These are phyloP conservation scores for Meteorus cinctellus DNA, from an alignment of 2,888 invertebrate genomes.

Conservation along the genomic window DNA sequence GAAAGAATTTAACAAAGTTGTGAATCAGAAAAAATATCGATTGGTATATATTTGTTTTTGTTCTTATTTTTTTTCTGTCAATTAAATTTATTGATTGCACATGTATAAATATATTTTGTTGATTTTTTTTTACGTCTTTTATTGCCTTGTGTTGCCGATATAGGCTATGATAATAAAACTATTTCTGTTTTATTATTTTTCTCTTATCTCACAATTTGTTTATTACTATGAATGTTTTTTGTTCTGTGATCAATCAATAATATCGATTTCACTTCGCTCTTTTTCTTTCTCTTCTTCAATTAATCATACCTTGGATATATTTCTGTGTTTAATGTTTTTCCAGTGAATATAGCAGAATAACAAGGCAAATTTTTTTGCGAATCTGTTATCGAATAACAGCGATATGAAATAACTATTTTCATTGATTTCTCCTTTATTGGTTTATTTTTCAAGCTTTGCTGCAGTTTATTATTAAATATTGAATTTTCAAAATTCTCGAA, in stretches of 20 bases:
- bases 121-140: neutral
- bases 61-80: neutral
- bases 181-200: neutral
- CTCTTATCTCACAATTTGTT: too few relatives aligned
- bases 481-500: neutral
- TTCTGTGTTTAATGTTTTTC: neutral
- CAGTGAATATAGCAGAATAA: neutral
- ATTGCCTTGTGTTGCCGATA: neutral
- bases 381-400: neutral
- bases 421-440: neutral
- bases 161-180: neutral
- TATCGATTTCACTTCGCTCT: neutral
- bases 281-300: neutral
- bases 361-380: neutral
- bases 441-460: neutral
- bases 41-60: conserved; percentile 1
- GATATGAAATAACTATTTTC: neutral
- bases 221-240: too few relatives aligned
- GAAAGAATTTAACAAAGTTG: neutral
- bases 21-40: conserved; percentile 23
- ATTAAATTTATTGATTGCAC: neutral
- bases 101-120: conserved; percentile 11
- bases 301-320: neutral
- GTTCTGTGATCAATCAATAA: neutral
- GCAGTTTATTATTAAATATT: neutral